A percentile compares a stretch with the other conserved stretches of the same genome.
phyloP scores from a whole-genome alignment of 2,888 invertebrate species.

The Ophion costatus region DNA sequence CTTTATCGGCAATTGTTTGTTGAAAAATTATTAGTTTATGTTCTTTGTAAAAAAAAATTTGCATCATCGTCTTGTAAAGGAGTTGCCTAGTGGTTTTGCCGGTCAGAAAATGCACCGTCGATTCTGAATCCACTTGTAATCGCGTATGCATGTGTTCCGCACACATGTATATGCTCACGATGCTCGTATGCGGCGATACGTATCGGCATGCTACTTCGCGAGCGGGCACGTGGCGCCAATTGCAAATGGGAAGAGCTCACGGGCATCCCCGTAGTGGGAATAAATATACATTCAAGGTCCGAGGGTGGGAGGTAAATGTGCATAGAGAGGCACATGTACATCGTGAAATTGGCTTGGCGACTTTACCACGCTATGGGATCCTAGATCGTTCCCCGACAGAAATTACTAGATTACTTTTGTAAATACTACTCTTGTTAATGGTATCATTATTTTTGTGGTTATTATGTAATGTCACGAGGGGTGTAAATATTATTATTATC shows the following conservation, averaged over 20 bases:
- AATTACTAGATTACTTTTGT: neutral
- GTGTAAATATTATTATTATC: neutral
- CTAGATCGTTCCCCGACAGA: neutral
- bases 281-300: constrained; percentile 37
- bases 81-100: too few relatives aligned
- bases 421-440: neutral
- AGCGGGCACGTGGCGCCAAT: constrained; percentile 7
- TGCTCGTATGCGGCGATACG: neutral
- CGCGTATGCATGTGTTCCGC: neutral
- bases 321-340: constrained; percentile 6
- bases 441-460: neutral
- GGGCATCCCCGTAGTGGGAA: constrained; percentile 11
- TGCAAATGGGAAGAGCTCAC: neutral
- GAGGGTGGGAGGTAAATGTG: constrained; percentile 17
- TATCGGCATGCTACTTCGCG: neutral
- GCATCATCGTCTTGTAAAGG: too few relatives aligned
- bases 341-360: neutral
- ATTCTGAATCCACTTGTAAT: neutral
- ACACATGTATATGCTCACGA: neutral
- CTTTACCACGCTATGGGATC: neutral
- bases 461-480: too few relatives aligned
- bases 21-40: too few relatives aligned
- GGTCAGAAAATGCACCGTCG: neutral
- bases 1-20: too few relatives aligned
- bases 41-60: too few relatives aligned